phyloP scores from a whole-genome alignment of 2,888 invertebrate genomes.

The Meteorus colon region DNA sequence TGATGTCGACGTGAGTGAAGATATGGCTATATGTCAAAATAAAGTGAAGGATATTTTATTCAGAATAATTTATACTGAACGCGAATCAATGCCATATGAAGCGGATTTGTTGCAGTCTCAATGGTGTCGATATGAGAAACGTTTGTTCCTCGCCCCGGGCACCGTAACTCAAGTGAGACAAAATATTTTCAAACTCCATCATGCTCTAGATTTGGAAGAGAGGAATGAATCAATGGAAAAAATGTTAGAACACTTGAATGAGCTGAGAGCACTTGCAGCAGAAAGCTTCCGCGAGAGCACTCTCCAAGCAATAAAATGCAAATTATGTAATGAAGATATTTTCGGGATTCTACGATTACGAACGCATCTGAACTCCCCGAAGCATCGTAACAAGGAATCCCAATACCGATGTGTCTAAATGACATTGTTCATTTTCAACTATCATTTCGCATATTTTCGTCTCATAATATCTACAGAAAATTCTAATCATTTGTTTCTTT shows the following conservation, averaged over 20 bases:
- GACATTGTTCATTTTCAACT: not conserved
- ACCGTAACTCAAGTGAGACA: constrained; percentile 57
- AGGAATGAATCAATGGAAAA: constrained; percentile 65
- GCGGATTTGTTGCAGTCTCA: constrained; percentile 63
- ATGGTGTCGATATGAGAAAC: constrained; percentile 66
- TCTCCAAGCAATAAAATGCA: constrained; percentile 70
- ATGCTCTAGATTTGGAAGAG: constrained; percentile 73
- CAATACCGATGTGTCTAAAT: not conserved
- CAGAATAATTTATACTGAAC: constrained; percentile 73
- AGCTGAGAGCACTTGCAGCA: constrained; percentile 72
- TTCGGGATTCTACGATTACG: constrained; percentile 74
- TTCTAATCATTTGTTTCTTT: no score
- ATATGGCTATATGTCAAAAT: constrained; percentile 72
- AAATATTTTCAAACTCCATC: constrained; percentile 72
- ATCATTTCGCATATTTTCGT: no score
- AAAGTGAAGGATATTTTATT: constrained; percentile 73
- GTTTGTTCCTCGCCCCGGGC: constrained; percentile 68
- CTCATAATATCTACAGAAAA: no score
- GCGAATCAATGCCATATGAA: constrained; percentile 70
- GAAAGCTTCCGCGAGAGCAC: constrained; percentile 54
- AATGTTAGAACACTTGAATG: constrained; percentile 72
- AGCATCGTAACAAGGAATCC: constrained; percentile 71
- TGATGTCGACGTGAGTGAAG: constrained; percentile 62
- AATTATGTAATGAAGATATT: constrained; percentile 73
- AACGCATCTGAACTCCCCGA: constrained; percentile 74